Evolutionary conservation across 1,140 invertebrate species (phyloP).

Genomic region (Scaptomyza montana): DNA sequence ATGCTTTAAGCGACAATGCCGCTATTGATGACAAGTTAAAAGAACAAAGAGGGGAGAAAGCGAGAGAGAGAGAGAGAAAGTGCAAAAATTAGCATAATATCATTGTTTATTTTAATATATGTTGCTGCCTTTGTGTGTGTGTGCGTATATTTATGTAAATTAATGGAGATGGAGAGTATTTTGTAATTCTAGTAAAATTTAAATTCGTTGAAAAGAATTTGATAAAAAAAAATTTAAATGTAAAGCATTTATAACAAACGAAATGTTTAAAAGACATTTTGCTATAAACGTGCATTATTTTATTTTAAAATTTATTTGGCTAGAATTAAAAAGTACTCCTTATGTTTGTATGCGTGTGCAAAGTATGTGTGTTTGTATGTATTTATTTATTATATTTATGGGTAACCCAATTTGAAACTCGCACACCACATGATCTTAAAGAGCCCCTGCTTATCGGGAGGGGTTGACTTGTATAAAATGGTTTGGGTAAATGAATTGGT

Average conservation of each 20-base stretch:
- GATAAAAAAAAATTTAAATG: neutral
- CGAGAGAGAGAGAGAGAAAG: neutral
- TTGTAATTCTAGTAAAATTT: constrained; percentile 18
- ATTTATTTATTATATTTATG: neutral
- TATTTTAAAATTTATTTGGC: neutral
- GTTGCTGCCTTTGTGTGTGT: constrained; percentile 9
- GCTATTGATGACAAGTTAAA: constrained; percentile 82
- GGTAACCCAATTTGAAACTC: constrained; percentile 65
- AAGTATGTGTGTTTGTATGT: constrained; percentile 19
- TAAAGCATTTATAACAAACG: too few species aligned
- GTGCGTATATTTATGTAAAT: constrained; percentile 4
- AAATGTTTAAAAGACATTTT: too few species aligned
- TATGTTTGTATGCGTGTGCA: constrained; percentile 4
- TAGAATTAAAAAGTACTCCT: neutral
- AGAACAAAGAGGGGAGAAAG: neutral
- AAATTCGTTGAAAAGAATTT: neutral
- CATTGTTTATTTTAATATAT: neutral
- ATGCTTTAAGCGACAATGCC: constrained; percentile 90
- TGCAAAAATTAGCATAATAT: constrained; percentile 27
- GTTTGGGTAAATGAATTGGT: constrained; percentile 21
- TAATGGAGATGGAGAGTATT: constrained; percentile 5
- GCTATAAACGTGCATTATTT: neutral
- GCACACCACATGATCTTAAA: constrained; percentile 58
- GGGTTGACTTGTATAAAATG: constrained; percentile 55
- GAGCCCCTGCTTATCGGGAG: constrained; percentile 18